Conservation (phyloP, 1,140 invertebrate genomes). For the Ceratina japonica region DNA sequence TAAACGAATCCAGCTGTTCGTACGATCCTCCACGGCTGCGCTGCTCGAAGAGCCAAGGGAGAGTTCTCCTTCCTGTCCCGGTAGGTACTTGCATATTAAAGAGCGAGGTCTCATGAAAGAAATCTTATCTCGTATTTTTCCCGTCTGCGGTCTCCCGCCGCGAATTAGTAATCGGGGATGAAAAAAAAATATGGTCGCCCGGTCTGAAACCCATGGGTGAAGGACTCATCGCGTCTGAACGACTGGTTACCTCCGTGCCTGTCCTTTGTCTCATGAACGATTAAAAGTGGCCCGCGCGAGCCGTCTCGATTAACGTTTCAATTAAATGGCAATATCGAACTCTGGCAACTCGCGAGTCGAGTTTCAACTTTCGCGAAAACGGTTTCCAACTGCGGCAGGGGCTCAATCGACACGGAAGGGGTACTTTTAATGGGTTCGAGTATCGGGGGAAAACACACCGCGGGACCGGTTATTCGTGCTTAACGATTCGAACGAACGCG, state of each 20-base stretch:
- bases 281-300: slow-evolving; percentile 52
- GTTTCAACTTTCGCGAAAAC: not conserved
- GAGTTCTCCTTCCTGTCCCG: too few relatives aligned
- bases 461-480: not conserved
- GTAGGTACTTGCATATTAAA: not conserved
- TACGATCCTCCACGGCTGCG: too few relatives aligned
- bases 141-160: slow-evolving; percentile 11
- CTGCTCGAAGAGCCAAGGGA: too few relatives aligned
- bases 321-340: slow-evolving; percentile 39
- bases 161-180: slow-evolving; percentile 31
- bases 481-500: slow-evolving; percentile 10
- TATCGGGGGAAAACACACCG: not conserved
- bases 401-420: not conserved
- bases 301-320: slow-evolving; percentile 52
- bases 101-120: not conserved
- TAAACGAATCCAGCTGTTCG: not conserved
- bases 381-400: not conserved
- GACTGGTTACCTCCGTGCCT: not conserved
- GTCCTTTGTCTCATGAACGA: slow-evolving; percentile 46
- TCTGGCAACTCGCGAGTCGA: slow-evolving; percentile 8
- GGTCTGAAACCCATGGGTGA: too few relatives aligned
- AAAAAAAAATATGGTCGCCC: too few relatives aligned
- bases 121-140: not conserved
- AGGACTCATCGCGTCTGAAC: slow-evolving; percentile 36
- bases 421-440: slow-evolving; percentile 1